Evolutionary conservation across 2,797 vertebrate species (phyloP).

Genomic region (Philypnodon macrostomus): DNA sequence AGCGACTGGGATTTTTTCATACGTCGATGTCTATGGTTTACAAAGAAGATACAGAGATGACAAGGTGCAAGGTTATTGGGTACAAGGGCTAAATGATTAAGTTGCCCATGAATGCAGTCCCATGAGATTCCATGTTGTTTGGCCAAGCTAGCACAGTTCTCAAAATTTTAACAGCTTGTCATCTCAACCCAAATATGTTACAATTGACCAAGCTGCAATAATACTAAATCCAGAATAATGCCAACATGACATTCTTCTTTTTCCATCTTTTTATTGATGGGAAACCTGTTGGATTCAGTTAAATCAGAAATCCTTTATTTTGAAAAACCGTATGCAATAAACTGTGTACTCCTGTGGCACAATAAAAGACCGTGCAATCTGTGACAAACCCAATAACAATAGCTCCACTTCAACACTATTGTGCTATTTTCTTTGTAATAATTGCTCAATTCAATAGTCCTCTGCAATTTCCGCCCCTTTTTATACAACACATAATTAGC

Average conservation of each 20-base stretch:
- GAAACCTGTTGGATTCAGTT: constrained; percentile 6
- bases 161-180: no score
- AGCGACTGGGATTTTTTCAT: no score
- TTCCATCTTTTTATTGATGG: constrained; percentile 4
- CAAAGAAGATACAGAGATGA: no score
- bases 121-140: no score
- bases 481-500: constrained; percentile 66
- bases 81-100: no score
- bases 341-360: not conserved
- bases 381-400: constrained; percentile 17
- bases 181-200: not conserved
- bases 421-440: constrained; percentile 45
- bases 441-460: constrained; percentile 47
- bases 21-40: no score
- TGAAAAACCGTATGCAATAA: constrained; percentile 2
- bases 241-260: constrained; percentile 5
- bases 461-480: constrained; percentile 60
- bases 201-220: not conserved
- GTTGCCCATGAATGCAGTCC: no score
- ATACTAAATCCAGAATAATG: constrained; percentile 1
- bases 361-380: not conserved
- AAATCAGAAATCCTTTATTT: not conserved
- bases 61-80: no score
- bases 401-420: constrained; percentile 53
- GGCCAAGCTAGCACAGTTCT: no score